Base-by-base conservation (phyloP, 2,113 vertebrate species). In the Oostethus manadensis region DNA sequence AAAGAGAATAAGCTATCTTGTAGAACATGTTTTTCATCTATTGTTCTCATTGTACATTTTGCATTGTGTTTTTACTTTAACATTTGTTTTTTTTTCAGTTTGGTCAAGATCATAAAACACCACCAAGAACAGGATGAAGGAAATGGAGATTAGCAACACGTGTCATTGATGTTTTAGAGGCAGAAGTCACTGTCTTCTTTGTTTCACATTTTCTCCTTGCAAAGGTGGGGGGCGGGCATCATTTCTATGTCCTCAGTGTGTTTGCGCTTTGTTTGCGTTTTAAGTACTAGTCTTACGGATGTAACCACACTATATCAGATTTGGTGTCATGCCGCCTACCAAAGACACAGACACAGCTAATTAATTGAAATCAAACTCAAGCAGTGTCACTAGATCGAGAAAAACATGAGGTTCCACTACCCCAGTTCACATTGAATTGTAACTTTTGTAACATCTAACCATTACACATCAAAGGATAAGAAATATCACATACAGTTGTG, bases 91-190 rank as follows among this genome's bases (percentile, higher is more conserved):
- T n/a, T 59, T 61, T 70, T 66, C 64, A 90, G 90, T 91, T 74
- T 91, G 88, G 89, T 46, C 1, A 33, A 22, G 40, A 5, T 73
- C 86, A 0, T 88, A 88, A 83, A 81, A 44, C 6, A 1, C 1
- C 56, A 62, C 3, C 10, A 14, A 17, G 33, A 35, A 11, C 23
- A 33, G 20, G 66, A 61, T 63, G 57, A 58, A 47, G 64, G 74
- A 76, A 48, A 57, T 66, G 47, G 58, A 76, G 68, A 64, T 50
- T 59, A 64, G 57, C 65, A 63, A 62, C 14, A n/a, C 61, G 63
- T 33, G 56, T 51, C 59, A 45, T 44, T 65, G 55, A 60, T 38
- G 23, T 78, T 56, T 73, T 49, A 43, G 56, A 73, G 54, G 56
- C 73, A 64, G 54, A 67, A 15, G 17, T 64, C 63, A 64, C 57